Percentiles rank a stretch among this genome's conserved stretches.
Evolutionary conservation across 2,797 vertebrate species (phyloP).

Genomic region (Oreortyx pictus): DNA sequence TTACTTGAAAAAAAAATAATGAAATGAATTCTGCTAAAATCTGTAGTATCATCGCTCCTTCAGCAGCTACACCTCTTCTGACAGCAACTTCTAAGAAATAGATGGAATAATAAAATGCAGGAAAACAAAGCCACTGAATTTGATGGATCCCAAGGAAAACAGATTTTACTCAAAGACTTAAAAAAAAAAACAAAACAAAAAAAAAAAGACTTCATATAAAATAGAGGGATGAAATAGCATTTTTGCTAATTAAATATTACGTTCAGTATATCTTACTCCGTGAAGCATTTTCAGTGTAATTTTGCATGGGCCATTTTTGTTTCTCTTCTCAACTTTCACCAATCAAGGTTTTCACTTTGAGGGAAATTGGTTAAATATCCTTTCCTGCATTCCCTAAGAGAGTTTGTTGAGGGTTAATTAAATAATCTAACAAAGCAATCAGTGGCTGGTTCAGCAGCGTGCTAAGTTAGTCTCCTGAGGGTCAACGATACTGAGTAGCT

Average conservation of each 20-base stretch:
- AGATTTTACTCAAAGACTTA: neutral
- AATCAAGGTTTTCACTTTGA: neutral
- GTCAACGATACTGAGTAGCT: neutral
- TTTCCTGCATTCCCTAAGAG: neutral
- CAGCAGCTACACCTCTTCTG: neutral
- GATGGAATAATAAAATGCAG: neutral
- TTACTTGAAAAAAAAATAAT: neutral
- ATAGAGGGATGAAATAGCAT: neutral
- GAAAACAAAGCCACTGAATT: neutral
- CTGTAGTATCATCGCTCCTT: neutral
- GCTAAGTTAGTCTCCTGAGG: neutral
- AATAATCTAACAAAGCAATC: constrained; percentile 53
- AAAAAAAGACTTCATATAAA: neutral
- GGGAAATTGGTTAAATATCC: neutral
- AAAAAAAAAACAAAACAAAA: neutral
- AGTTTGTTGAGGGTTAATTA: constrained; percentile 45
- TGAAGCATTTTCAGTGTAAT: neutral
- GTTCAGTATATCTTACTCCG: neutral
- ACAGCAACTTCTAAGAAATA: neutral
- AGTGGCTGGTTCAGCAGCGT: neutral
- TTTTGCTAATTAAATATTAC: neutral
- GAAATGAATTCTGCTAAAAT: neutral
- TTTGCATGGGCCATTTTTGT: neutral
- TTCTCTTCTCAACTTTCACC: neutral
- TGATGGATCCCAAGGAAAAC: neutral